Base-by-base conservation (phyloP, 2,113 vertebrate species). In the Gambusia holbrooki region DNA sequence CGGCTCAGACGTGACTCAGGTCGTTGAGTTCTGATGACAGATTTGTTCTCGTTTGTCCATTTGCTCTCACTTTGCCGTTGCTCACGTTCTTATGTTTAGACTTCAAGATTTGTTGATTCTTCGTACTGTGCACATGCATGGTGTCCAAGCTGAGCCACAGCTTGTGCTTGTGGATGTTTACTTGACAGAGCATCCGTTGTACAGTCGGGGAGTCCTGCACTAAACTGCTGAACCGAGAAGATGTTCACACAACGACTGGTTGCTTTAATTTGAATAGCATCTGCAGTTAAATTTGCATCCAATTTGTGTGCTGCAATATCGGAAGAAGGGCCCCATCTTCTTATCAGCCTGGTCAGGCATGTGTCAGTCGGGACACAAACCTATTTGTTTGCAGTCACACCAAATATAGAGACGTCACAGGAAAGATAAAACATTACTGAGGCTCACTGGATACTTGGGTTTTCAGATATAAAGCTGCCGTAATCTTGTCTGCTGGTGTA, bases 271-370 rank as follows among this genome's bases (percentile, higher is more conserved):
- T 90, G 83, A 89, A 86, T 87, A 82, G 54, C 61, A 80, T 85
- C 68, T 68, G 72, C 82, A 45, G 40, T 1, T 3, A 54, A 22
- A 89, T 92, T 92, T 93, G 87, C 90, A 92, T 92, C 74, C 54
- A 10, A 79, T 93, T 93, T 93, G 90, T 69, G 71, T 89, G 45
- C 61, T 22, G 65, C 71, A 81, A 86, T 63, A 71, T 88, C 83
- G 67, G 17, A 61, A n/a, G 19, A 29, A 51, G 25, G 48, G 40
- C 62, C 37, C 67, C n/a, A 0, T 81, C 67, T 22, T 73, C 62
- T 69, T 54, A 85, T 83, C 73, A 25, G 8, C 75, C 63, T 65
- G 22, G 32, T 37, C 2, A 37, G 63, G 37, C 51, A 12, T 67
- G 72, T 45, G 64, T 75, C 61, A 35, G 64, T 75, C 61, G 28